Evolutionary conservation across 23 tunicate species (phyloP).

Genomic region (Halocynthia roretzi): DNA sequence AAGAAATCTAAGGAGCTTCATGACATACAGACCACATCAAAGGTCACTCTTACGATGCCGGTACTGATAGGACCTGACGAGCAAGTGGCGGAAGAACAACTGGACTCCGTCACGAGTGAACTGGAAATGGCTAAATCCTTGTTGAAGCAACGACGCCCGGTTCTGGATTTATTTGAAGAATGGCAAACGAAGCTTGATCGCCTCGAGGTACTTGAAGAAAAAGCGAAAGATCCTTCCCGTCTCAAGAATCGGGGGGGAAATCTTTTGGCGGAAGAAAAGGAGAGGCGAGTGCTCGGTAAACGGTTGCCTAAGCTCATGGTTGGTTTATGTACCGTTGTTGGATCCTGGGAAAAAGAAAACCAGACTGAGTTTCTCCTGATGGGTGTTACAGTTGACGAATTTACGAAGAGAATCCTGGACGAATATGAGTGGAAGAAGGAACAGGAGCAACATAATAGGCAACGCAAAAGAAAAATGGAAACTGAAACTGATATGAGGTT

Average conservation of each 20-base stretch:
- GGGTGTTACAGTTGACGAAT: background rate
- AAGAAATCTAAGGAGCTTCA: background rate
- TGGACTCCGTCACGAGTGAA: background rate
- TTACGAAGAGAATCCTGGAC: background rate
- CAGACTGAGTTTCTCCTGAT: background rate
- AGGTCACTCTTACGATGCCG: background rate
- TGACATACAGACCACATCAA: background rate
- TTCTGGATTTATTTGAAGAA: background rate
- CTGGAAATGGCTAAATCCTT: background rate
- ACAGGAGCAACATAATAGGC: background rate
- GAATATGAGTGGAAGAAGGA: background rate
- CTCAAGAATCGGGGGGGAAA: background rate
- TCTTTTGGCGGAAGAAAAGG: background rate
- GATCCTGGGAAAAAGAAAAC: background rate
- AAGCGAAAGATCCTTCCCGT: slow-evolving; percentile 11
- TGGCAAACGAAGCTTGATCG: background rate
- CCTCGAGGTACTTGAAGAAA: background rate
- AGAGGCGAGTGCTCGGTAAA: background rate
- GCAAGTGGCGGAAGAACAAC: background rate
- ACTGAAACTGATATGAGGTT: slow-evolving; percentile 4
- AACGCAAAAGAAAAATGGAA: background rate
- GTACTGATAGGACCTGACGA: background rate
- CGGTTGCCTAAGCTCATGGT: background rate
- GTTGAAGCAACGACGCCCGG: background rate
- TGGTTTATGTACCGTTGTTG: background rate